Conservation (phyloP, 2,113 vertebrate species). For the Limnothrissa miodon region DNA sequence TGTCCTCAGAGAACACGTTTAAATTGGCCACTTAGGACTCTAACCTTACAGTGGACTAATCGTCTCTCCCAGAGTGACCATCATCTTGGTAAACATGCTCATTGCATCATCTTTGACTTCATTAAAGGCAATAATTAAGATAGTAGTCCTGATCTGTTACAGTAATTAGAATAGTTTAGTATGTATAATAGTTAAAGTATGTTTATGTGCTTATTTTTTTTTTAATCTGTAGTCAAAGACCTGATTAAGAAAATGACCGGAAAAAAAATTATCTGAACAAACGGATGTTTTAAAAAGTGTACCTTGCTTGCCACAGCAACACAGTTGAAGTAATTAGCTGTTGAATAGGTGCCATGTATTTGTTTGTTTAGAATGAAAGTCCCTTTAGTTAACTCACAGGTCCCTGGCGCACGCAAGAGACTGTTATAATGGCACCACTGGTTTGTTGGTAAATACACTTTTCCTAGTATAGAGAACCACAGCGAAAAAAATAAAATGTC, state of each 20-base stretch:
- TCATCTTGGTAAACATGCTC: background rate
- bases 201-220: too few species aligned
- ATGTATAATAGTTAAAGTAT: too few species aligned
- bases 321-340: background rate
- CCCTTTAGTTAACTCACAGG: background rate
- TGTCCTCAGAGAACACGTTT: background rate
- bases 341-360: background rate
- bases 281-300: background rate
- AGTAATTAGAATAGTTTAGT: background rate
- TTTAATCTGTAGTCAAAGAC: too few species aligned
- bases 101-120: background rate
- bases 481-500: too few species aligned
- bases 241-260: too few species aligned
- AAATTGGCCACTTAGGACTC: constrained; percentile 9
- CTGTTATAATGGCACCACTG: background rate
- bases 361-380: background rate
- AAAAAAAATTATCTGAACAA: too few species aligned
- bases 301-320: background rate
- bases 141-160: background rate
- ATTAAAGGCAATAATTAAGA: background rate
- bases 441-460: background rate
- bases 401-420: background rate
- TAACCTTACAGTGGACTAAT: background rate
- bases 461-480: too few species aligned
- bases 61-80: background rate